phyloP scores from a whole-genome alignment of 2,797 vertebrate genomes.

The Ispidina picta region DNA sequence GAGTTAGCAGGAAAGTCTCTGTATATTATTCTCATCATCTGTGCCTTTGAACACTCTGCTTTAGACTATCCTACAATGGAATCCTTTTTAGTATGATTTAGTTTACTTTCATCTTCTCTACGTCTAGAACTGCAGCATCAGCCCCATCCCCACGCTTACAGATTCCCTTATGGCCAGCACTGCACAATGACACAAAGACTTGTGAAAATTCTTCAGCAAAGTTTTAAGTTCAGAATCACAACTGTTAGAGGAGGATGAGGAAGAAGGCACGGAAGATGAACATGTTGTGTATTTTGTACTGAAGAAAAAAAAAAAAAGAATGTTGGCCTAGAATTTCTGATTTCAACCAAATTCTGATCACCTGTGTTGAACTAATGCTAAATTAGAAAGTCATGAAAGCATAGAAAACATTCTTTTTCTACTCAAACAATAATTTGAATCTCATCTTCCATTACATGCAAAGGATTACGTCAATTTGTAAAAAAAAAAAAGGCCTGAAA shows the following conservation, averaged over 20 bases:
- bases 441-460: background rate
- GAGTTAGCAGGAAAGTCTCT: background rate
- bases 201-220: background rate
- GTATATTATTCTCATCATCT: background rate
- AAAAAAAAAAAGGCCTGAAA: background rate
- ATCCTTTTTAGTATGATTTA: background rate
- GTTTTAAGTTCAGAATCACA: background rate
- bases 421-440: background rate
- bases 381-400: background rate
- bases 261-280: background rate
- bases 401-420: background rate
- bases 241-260: background rate
- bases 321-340: background rate
- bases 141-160: background rate
- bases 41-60: background rate
- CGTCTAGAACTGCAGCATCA: background rate
- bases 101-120: background rate
- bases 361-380: background rate
- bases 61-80: background rate
- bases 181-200: background rate
- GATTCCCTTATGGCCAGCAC: fast-evolving
- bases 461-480: background rate
- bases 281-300: background rate
- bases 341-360: background rate
- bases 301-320: background rate